phyloP scores from a whole-genome alignment of 2,888 invertebrate genomes.

The Brassicogethes aeneus region DNA sequence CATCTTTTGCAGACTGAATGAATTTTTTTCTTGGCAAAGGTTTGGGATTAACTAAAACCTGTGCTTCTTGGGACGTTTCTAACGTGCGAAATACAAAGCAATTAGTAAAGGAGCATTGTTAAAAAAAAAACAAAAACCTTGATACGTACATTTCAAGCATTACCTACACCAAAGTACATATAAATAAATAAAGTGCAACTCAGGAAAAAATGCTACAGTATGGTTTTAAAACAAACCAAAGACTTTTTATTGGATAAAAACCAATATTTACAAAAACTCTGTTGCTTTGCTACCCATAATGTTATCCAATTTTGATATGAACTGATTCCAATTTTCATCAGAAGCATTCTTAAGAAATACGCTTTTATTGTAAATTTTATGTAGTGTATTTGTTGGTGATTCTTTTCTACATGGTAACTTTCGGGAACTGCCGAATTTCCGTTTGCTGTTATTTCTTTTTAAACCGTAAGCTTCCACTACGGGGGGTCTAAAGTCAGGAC shows the following conservation, averaged over 20 bases:
- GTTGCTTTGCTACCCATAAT: constrained; percentile 42
- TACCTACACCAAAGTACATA: constrained; percentile 2
- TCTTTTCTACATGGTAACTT: constrained; percentile 4
- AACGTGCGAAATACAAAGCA: constrained; percentile 21
- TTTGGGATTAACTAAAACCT: constrained; percentile 14
- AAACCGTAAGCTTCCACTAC: constrained; percentile 13
- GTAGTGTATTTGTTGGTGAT: not conserved
- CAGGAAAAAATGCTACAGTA: not conserved
- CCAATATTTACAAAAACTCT: constrained; percentile 38
- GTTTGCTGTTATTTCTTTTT: constrained; percentile 6
- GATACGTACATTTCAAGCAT: constrained; percentile 10
- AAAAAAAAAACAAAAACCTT: not conserved
- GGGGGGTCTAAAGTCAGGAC: constrained; percentile 11
- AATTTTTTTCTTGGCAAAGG: constrained; percentile 16
- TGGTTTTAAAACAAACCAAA: no score
- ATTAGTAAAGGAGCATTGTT: not conserved
- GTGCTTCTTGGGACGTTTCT: constrained; percentile 9
- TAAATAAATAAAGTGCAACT: constrained; percentile 1
- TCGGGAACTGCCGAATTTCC: constrained; percentile 11
- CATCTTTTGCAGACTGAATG: not conserved
- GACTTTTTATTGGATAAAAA: no score
- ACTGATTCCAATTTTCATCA: constrained; percentile 44
- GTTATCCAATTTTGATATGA: constrained; percentile 42
- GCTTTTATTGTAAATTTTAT: not conserved
- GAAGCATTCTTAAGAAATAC: not conserved